Percentiles rank a stretch among this genome's conserved stretches.
Evolutionary conservation across 2,797 vertebrate genomes (phyloP).

Genomic region (Aselliscus stoliczkanus): DNA sequence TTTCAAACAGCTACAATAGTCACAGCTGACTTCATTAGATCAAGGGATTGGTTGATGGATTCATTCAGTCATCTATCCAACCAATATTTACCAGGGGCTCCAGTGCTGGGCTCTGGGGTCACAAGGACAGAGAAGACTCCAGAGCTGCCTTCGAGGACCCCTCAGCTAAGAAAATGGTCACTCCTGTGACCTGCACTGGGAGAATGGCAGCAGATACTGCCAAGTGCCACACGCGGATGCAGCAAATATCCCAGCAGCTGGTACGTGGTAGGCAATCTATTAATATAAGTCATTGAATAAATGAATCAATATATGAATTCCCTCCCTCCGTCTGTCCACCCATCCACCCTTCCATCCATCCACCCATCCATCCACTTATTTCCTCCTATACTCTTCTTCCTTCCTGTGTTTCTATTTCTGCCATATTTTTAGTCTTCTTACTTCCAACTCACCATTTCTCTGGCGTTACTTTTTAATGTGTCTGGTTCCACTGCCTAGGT

Average conservation of each 20-base stretch:
- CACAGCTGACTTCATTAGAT: neutral
- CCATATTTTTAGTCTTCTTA: neutral
- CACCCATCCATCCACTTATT: neutral
- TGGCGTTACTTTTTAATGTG: neutral
- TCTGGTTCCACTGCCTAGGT: neutral
- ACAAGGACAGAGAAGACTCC: neutral
- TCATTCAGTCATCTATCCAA: neutral
- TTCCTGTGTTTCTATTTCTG: neutral
- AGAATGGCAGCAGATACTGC: neutral
- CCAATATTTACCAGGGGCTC: neutral
- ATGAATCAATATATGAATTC: neutral
- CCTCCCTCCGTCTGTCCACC: neutral
- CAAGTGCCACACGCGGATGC: neutral
- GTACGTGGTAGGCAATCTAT: neutral
- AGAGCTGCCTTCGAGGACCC: neutral
- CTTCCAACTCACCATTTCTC: neutral
- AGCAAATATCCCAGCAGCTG: neutral
- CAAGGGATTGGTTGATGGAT: neutral
- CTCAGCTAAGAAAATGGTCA: neutral
- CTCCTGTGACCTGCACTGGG: neutral
- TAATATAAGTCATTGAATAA: neutral
- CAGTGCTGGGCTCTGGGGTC: neutral
- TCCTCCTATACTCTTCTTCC: neutral
- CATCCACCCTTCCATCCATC: no score
- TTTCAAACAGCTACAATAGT: neutral